These are phyloP conservation scores for Calonectris borealis DNA, from an alignment of 2,113 vertebrate species.

Conservation along the genomic window DNA sequence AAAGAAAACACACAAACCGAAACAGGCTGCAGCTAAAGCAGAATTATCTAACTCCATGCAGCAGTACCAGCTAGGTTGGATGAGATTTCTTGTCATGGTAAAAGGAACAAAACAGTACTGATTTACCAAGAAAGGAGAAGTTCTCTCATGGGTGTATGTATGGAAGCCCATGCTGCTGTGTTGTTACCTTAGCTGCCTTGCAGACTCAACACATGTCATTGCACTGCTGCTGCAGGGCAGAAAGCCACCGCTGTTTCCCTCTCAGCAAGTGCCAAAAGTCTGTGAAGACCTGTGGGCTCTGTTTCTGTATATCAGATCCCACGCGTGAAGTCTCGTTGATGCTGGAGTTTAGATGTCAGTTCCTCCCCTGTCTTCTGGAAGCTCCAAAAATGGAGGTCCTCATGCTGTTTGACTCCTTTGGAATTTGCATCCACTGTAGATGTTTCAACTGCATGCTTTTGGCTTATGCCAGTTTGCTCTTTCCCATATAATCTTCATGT, in stretches of 20 bases:
- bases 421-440: not conserved
- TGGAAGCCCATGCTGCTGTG: not conserved
- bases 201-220: accelerated
- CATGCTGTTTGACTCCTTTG: accelerated
- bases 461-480: not conserved
- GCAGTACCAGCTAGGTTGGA: not conserved
- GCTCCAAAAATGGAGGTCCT: not conserved
- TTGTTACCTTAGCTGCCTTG: not conserved
- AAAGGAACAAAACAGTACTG: not conserved
- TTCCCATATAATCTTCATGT: not conserved
- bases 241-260: not conserved
- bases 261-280: not conserved
- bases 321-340: not conserved
- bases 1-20: not conserved
- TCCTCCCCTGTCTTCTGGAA: not conserved
- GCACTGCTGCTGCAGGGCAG: not conserved
- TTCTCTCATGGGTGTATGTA: not conserved
- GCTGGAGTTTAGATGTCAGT: not conserved
- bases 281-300: not conserved
- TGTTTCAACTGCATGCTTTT: not conserved
- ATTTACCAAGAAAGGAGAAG: not conserved
- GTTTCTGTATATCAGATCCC: not conserved
- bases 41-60: not conserved
- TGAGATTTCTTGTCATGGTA: not conserved
- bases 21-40: not conserved